Evolutionary conservation across 2,888 invertebrate species (phyloP).

Genomic region (Campoplex nolae): DNA sequence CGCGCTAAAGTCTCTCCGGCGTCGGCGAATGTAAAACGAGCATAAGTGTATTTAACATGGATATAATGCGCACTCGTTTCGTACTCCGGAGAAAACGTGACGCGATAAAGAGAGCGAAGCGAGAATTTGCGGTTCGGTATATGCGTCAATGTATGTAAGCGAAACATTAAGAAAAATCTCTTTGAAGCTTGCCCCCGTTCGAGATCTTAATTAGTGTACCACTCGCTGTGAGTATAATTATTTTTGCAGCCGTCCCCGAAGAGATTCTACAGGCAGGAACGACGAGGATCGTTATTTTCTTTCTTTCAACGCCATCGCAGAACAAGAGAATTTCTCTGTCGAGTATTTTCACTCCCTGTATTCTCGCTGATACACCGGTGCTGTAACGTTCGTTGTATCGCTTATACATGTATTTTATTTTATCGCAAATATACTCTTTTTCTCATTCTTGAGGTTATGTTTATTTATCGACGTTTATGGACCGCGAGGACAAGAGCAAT

Average conservation of each 20-base stretch:
- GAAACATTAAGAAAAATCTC: constrained; percentile 67
- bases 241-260: constrained; percentile 59
- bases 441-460: constrained; percentile 51
- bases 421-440: constrained; percentile 44
- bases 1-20: not conserved
- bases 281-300: constrained; percentile 8
- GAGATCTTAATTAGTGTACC: constrained; percentile 75
- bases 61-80: constrained; percentile 41
- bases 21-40: constrained; percentile 53
- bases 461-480: constrained; percentile 63
- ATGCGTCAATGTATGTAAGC: not conserved
- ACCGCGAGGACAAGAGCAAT: constrained; percentile 38
- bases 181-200: constrained; percentile 68
- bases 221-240: constrained; percentile 71
- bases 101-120: constrained; percentile 35
- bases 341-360: constrained; percentile 18
- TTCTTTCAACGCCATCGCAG: not conserved
- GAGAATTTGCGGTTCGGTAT: constrained; percentile 21
- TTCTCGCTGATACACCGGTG: constrained; percentile 10
- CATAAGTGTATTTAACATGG: constrained; percentile 28
- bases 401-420: constrained; percentile 34
- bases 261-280: constrained; percentile 28
- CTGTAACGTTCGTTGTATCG: constrained; percentile 5
- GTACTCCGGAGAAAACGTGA: constrained; percentile 42
- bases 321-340: not conserved